phyloP scores from a whole-genome alignment of 2,888 invertebrate species.

The Catocala nupta region DNA sequence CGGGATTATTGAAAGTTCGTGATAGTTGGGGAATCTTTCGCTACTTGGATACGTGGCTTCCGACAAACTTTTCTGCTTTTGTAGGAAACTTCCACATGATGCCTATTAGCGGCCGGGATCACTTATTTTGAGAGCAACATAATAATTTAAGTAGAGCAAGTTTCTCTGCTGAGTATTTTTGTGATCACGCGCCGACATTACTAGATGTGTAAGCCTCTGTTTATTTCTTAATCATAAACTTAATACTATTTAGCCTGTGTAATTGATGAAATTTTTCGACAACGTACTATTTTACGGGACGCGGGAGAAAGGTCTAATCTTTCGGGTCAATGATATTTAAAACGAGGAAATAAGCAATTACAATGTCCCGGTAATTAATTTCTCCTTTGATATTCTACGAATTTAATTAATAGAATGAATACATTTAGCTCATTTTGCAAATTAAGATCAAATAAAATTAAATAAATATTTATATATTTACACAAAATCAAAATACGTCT shows the following conservation, averaged over 20 bases:
- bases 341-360: no score
- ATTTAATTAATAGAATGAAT: background rate
- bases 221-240: no score
- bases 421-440: no score
- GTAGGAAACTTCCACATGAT: slow-evolving; percentile 62
- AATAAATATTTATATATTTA: no score
- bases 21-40: slow-evolving; percentile 77
- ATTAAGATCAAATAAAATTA: no score
- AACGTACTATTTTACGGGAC: no score
- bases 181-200: background rate
- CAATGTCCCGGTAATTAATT: background rate
- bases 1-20: slow-evolving; percentile 76
- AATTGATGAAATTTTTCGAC: no score
- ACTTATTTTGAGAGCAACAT: slow-evolving; percentile 45
- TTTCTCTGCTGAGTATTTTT: slow-evolving; percentile 17
- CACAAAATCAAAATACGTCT: no score
- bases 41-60: slow-evolving; percentile 73
- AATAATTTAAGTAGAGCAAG: slow-evolving; percentile 42
- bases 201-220: no score
- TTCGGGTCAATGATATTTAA: no score
- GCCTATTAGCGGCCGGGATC: slow-evolving; percentile 58
- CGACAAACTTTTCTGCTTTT: slow-evolving; percentile 66
- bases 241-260: no score
- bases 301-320: no score
- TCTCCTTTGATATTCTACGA: background rate